Evolutionary conservation across 2,888 invertebrate genomes (phyloP).

Genomic region (Adela reaumurella): DNA sequence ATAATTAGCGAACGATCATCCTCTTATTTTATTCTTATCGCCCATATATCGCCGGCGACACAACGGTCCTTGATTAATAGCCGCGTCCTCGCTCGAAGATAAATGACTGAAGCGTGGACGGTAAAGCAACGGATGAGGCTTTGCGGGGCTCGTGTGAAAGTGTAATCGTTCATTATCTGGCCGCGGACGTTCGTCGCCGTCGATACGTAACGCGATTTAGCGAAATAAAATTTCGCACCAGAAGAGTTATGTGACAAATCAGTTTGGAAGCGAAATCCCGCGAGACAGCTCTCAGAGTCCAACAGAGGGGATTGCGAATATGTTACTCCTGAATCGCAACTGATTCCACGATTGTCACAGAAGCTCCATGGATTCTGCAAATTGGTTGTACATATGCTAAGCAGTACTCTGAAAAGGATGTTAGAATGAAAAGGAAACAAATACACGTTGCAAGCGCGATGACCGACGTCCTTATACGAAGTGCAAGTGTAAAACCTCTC

Average conservation of each 20-base stretch:
- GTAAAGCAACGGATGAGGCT: background rate
- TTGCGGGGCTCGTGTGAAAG: background rate
- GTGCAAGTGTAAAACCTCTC: background rate
- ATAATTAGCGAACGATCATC: constrained; percentile 51
- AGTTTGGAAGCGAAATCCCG: background rate
- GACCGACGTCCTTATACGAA: background rate
- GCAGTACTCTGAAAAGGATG: too few species aligned
- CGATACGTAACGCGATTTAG: background rate
- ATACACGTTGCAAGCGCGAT: background rate
- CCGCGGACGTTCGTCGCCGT: background rate
- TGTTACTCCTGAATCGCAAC: too few species aligned
- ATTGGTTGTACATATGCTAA: too few species aligned
- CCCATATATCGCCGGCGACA: constrained; percentile 26
- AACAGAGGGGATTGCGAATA: too few species aligned
- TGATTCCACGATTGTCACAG: too few species aligned
- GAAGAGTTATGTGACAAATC: background rate
- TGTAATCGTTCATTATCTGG: background rate
- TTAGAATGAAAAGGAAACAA: background rate
- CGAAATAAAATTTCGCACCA: background rate
- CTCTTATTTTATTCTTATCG: constrained; percentile 38
- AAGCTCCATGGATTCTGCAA: too few species aligned
- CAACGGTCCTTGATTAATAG: constrained; percentile 51
- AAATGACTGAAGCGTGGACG: constrained; percentile 25
- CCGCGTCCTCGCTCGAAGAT: constrained; percentile 41
- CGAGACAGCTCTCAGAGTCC: too few species aligned